Evolutionary conservation across 2,797 vertebrate genomes (phyloP), one percentile per base, ranked within the genome.

Genomic region (Cossypha caffra): DNA sequence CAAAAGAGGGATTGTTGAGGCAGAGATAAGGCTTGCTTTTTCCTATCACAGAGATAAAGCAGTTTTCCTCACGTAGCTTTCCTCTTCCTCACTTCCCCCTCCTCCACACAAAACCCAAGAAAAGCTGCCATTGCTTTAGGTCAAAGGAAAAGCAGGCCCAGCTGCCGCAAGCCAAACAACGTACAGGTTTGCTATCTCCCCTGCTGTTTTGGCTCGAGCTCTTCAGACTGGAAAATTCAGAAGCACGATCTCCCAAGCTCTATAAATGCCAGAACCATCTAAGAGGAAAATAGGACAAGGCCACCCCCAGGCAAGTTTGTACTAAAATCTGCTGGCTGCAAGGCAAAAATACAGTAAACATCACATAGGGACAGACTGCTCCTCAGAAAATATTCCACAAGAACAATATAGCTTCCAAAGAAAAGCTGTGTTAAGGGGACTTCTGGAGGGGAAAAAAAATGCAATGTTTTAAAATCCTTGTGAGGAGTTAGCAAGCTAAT

Each of bases 131-230:
- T 73, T 58, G 76, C 97, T 97, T 90, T 79, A 95, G 91, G 91
- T 98, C 97, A 97, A 97, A 97, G 91, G 91, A 96, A 97, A 98
- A 97, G 92, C 86, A 96, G 93, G 66, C 95, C 97, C 96, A 97
- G 92, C 94, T 97, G 96, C 96, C 78, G 37, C 84, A 82, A 96
- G 95, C 92, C 92, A 97, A 96, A 96, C 93, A 95, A 95, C 13
- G 20, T 94, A 95, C 96, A 97, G 94, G 96, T 98, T 96, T 97
- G 94, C 96, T 93, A 19, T 96, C 96, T 93, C 96, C 95, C 95
- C 96, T 98, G 93, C 97, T 96, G 95, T 96, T 97, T 96, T 95
- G 97, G 96, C 96, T 95, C 14, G 63, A 97, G 96, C 78, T 87
- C 95, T 89, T 98, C 95, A 95, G 95, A 96, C 93, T 95, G 95